Percentiles rank a stretch among this genome's conserved stretches.
phyloP scores from a whole-genome alignment of 2,888 invertebrate genomes.

The Epistrophe eligans region DNA sequence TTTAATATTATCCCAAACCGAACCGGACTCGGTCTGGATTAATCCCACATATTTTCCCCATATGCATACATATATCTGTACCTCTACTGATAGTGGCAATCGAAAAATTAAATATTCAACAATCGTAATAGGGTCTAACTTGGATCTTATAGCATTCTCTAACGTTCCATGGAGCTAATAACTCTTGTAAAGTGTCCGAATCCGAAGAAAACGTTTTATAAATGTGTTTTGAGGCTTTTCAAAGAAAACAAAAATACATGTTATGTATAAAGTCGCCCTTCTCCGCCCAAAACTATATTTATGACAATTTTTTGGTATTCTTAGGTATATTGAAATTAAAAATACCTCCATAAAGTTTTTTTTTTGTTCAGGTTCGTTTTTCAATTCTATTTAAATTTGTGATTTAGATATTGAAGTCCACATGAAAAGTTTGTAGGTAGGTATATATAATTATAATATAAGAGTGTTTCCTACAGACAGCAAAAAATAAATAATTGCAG shows the following conservation, averaged over 20 bases:
- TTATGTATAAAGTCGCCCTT: background rate
- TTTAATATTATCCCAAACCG: slow-evolving; percentile 52
- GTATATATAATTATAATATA: background rate
- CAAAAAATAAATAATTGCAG: background rate
- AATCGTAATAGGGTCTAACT: slow-evolving; percentile 52
- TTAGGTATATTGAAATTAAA: background rate
- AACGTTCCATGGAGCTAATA: slow-evolving; percentile 48
- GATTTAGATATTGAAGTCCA: background rate
- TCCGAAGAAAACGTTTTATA: slow-evolving; percentile 59
- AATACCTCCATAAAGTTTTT: background rate
- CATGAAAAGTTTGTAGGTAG: background rate
- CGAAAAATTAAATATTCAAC: slow-evolving; percentile 72
- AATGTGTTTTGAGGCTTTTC: slow-evolving; percentile 29
- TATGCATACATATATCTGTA: background rate
- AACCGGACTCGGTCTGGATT: slow-evolving; percentile 40
- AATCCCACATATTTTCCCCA: slow-evolving; percentile 44
- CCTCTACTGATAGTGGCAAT: slow-evolving; percentile 30
- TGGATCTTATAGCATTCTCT: slow-evolving; percentile 32
- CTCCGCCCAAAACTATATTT: slow-evolving; percentile 44
- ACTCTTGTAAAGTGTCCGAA: slow-evolving; percentile 67
- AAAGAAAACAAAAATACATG: background rate
- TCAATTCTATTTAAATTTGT: background rate
- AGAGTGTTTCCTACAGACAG: background rate
- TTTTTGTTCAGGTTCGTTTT: background rate
- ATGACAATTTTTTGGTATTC: slow-evolving; percentile 64